Conservation (phyloP, 1,140 invertebrate genomes). For the Periplaneta americana region DNA sequence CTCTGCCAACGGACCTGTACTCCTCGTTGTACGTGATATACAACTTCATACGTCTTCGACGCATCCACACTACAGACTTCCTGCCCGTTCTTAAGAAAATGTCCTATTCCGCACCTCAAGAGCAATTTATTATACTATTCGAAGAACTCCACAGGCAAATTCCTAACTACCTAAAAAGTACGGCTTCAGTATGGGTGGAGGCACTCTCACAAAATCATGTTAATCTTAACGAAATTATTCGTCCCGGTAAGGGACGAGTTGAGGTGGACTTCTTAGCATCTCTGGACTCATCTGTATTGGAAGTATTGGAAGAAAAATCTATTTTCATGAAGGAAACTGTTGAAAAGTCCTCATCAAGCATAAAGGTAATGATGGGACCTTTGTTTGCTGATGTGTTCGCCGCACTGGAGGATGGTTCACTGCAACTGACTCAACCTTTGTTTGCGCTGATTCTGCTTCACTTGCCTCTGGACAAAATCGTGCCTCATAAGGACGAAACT, state of each 20-base stretch:
- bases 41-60: background rate
- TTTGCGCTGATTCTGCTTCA: background rate
- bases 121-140: background rate
- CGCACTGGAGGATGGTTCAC: background rate
- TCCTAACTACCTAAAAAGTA: background rate
- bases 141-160: background rate
- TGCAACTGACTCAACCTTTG: background rate
- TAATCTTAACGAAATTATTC: background rate
- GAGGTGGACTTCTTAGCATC: background rate
- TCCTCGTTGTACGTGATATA: constrained; percentile 20
- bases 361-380: background rate
- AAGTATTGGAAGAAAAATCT: background rate
- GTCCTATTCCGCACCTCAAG: background rate
- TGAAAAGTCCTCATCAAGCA: background rate
- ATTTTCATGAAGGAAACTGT: background rate
- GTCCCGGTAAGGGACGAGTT: background rate
- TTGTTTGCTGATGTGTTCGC: background rate
- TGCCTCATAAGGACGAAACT: background rate
- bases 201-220: no score
- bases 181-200: background rate
- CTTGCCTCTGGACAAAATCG: background rate
- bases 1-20: constrained; percentile 21
- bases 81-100: background rate
- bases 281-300: background rate
- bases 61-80: background rate